Evolutionary conservation across 2,888 invertebrate genomes (phyloP).

Genomic region (Eupithecia inturbata): DNA sequence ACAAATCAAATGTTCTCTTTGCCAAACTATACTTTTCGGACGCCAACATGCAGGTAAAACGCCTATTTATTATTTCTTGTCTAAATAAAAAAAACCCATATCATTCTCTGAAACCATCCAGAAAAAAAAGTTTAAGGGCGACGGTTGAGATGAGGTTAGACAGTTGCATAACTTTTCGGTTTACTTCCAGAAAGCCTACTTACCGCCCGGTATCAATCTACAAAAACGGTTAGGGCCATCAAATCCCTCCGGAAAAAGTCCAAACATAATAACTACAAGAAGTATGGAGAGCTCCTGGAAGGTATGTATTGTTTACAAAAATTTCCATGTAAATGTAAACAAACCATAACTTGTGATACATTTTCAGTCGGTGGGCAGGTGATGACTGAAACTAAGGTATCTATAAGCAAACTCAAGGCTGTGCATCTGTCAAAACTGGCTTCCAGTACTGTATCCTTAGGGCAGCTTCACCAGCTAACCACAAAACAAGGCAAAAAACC

Average conservation of each 20-base stretch:
- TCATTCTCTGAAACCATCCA: not conserved
- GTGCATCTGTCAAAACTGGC: conserved; percentile 87
- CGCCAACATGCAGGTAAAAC: conserved; percentile 65
- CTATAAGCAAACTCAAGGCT: conserved; percentile 87
- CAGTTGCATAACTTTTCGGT: conserved; percentile 73
- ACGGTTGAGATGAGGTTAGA: conserved; percentile 54
- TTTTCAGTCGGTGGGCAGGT: conserved; percentile 85
- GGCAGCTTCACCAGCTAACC: conserved; percentile 85
- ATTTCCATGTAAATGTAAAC: conserved; percentile 42
- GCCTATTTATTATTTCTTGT: not conserved
- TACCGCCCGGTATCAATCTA: conserved; percentile 71
- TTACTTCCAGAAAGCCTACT: conserved; percentile 67
- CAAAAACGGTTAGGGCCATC: conserved; percentile 70
- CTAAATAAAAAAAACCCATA: not conserved
- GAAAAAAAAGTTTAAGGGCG: conserved; percentile 2
- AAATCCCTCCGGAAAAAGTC: conserved; percentile 73
- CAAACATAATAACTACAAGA: conserved; percentile 77
- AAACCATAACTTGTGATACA: conserved; percentile 33
- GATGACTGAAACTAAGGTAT: conserved; percentile 87
- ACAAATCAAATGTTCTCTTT: conserved; percentile 77
- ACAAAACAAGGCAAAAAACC: conserved; percentile 56
- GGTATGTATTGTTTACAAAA: conserved; percentile 71
- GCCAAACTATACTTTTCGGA: conserved; percentile 69
- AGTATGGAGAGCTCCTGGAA: conserved; percentile 88
- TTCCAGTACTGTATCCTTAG: conserved; percentile 81